These are phyloP conservation scores for Anolis sagrei DNA, from an alignment of 2,113 vertebrate species.

Conservation along the genomic window DNA sequence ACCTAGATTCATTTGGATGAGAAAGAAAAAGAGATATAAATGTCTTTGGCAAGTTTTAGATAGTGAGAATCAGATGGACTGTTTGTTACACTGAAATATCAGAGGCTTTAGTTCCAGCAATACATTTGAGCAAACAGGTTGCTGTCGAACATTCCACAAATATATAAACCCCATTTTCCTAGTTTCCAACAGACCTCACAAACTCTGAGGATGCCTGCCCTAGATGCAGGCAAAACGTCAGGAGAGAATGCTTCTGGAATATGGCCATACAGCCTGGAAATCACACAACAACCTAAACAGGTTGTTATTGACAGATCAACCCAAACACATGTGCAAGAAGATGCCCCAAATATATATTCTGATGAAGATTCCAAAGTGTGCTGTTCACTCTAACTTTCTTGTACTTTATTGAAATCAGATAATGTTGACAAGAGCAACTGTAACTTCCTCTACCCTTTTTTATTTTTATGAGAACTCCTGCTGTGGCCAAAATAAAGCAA, in stretches of 20 bases:
- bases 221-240: too few species aligned
- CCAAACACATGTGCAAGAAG: background rate
- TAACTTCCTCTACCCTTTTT: too few species aligned
- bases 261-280: too few species aligned
- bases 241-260: too few species aligned
- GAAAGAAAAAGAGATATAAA: background rate
- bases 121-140: background rate
- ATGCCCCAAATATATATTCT: background rate
- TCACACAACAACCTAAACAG: too few species aligned
- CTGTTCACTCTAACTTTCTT: background rate
- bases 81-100: background rate
- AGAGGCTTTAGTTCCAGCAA: background rate
- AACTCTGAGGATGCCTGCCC: too few species aligned
- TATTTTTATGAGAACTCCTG: too few species aligned
- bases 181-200: too few species aligned
- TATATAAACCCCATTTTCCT: too few species aligned
- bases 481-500: too few species aligned
- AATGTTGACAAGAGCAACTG: background rate
- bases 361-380: background rate
- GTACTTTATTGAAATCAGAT: background rate
- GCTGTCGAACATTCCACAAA: too few species aligned
- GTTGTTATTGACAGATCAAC: background rate
- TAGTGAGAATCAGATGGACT: background rate
- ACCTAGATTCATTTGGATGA: constrained; percentile 1
- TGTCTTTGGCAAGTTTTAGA: background rate